Evolutionary conservation across 1,140 invertebrate species (phyloP).

Genomic region (Brachionus plicatilis): DNA sequence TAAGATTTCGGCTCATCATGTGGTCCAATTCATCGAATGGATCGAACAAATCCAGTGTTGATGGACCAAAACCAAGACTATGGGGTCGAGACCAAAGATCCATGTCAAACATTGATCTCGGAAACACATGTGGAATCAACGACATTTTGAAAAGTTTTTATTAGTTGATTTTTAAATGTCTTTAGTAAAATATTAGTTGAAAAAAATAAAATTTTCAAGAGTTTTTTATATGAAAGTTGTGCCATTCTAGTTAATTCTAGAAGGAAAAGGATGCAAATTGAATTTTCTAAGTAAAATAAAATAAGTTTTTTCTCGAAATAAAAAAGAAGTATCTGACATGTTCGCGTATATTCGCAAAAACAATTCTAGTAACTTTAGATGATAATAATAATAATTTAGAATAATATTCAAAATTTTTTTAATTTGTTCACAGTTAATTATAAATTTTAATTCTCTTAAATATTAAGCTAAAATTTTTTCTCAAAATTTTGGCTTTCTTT

Average conservation of each 20-base stretch:
- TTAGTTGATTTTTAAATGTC: background rate
- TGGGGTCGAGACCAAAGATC: background rate
- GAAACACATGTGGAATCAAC: background rate
- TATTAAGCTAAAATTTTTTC: too few species aligned
- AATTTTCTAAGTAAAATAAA: background rate
- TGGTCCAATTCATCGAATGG: slow-evolving; percentile 4
- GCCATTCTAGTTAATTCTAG: background rate
- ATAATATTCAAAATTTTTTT: too few species aligned
- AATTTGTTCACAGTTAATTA: too few species aligned
- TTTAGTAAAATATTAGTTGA: background rate
- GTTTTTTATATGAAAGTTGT: background rate
- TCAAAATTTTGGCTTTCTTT: too few species aligned
- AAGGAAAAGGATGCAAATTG: background rate
- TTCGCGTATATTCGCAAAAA: background rate
- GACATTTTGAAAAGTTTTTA: background rate
- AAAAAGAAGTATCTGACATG: background rate
- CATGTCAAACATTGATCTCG: slow-evolving; percentile 29
- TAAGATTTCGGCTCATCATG: background rate
- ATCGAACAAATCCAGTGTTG: background rate
- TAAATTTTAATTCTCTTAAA: too few species aligned
- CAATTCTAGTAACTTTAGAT: too few species aligned
- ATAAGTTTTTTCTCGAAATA: background rate
- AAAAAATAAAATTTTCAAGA: background rate
- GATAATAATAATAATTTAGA: too few species aligned
- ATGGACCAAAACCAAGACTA: background rate